Percentiles rank a stretch among this genome's conserved stretches.
Evolutionary conservation across 2,888 invertebrate species (phyloP).

Genomic region (Heteropelma amictum): DNA sequence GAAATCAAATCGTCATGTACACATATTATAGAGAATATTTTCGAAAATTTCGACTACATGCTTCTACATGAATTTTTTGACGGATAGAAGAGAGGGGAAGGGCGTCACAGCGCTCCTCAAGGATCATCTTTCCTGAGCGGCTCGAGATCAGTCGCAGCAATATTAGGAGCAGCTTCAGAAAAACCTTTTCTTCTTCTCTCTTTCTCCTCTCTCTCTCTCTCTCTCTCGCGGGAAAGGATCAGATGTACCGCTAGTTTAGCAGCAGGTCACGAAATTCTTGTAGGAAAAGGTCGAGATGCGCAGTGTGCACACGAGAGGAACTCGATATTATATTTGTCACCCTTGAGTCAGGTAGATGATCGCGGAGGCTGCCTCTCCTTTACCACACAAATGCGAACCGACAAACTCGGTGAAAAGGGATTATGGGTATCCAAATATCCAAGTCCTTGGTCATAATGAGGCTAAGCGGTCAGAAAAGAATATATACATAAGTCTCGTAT

Average conservation of each 20-base stretch:
- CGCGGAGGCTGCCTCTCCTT: too few relatives aligned
- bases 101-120: slow-evolving; percentile 37
- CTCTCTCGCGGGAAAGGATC: slow-evolving; percentile 12
- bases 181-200: neutral
- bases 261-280: slow-evolving; percentile 54
- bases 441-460: slow-evolving; percentile 68
- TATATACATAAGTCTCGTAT: slow-evolving; percentile 8
- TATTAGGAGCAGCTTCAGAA: neutral
- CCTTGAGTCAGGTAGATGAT: slow-evolving; percentile 70
- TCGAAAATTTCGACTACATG: too few relatives aligned
- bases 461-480: slow-evolving; percentile 60
- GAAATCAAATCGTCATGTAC: neutral
- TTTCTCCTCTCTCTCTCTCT: neutral
- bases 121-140: slow-evolving; percentile 55
- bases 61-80: too few relatives aligned
- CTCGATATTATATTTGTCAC: slow-evolving; percentile 73
- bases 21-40: too few relatives aligned
- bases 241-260: slow-evolving; percentile 39
- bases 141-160: neutral
- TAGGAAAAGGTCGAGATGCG: neutral
- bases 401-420: slow-evolving; percentile 69
- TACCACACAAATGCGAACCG: slow-evolving; percentile 59
- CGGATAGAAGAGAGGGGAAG: slow-evolving; percentile 4
- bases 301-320: slow-evolving; percentile 59
- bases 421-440: slow-evolving; percentile 76